These are phyloP conservation scores for Myotis findleyi DNA, from an alignment of 2,797 vertebrate genomes.

Conservation along the genomic window DNA sequence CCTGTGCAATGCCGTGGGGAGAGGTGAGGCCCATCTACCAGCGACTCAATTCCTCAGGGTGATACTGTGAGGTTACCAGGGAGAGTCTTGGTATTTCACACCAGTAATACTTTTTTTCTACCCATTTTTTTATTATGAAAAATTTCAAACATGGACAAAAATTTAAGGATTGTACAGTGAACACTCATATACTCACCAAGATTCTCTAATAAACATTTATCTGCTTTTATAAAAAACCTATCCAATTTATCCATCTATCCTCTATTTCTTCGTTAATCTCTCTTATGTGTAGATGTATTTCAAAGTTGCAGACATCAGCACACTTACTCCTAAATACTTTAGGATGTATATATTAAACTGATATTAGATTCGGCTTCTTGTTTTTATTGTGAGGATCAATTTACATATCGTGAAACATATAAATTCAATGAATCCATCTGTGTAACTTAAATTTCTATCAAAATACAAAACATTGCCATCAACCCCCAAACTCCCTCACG, in stretches of 20 bases:
- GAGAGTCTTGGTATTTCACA: not conserved
- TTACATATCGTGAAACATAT: not conserved
- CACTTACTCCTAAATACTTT: not conserved
- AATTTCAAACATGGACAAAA: not conserved
- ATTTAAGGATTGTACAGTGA: not conserved
- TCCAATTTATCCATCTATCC: not conserved
- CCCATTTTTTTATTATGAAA: not conserved
- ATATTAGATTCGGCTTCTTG: not conserved
- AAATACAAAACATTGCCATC: not conserved
- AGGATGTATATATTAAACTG: not conserved
- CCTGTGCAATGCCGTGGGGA: not conserved
- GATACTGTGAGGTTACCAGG: not conserved
- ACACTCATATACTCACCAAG: not conserved
- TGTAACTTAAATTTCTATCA: constrained; percentile 16
- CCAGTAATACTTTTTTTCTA: not conserved
- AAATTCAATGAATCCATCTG: not conserved
- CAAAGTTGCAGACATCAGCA: not conserved
- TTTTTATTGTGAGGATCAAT: not conserved
- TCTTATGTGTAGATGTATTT: constrained; percentile 12
- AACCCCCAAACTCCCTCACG: not conserved
- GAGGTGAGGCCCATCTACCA: not conserved
- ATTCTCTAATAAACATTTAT: not conserved
- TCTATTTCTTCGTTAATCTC: not conserved
- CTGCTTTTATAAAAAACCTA: not conserved
- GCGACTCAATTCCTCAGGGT: not conserved